phyloP scores from a whole-genome alignment of 2,797 vertebrate genomes.

The Spizella passerina region DNA sequence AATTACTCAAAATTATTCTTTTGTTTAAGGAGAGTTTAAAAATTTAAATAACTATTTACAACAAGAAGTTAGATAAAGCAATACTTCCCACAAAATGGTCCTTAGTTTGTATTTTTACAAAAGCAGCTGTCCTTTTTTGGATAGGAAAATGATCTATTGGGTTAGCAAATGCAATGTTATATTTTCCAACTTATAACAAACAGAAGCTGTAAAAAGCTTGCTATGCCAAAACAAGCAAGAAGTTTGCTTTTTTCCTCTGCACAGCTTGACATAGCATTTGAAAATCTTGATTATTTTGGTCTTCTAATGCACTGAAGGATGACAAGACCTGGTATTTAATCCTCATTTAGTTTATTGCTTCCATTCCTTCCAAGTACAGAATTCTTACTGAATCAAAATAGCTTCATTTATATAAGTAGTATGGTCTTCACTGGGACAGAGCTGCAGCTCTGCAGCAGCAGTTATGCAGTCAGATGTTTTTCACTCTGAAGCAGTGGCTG shows the following conservation, averaged over 20 bases:
- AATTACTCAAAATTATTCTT: slow-evolving; percentile 10
- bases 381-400: background rate
- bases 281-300: slow-evolving; percentile 34
- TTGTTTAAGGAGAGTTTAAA: background rate
- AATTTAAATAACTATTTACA: background rate
- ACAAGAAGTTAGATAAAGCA: background rate
- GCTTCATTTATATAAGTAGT: background rate
- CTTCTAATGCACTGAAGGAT: background rate
- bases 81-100: background rate
- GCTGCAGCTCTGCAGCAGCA: background rate
- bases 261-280: background rate
- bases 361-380: background rate
- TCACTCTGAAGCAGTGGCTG: background rate
- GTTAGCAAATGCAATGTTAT: slow-evolving; percentile 22
- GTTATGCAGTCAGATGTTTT: background rate
- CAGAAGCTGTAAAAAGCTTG: background rate
- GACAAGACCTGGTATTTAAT: slow-evolving; percentile 1
- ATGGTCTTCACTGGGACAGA: background rate
- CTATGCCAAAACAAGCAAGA: slow-evolving; percentile 50
- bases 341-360: slow-evolving; percentile 7
- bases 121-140: slow-evolving; percentile 70
- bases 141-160: slow-evolving; percentile 67
- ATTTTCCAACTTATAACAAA: slow-evolving; percentile 10
- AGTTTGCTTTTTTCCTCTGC: slow-evolving; percentile 16
- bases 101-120: background rate